These are phyloP conservation scores for Ptiloglossa arizonensis DNA, from an alignment of 1,140 invertebrate species.

Conservation along the genomic window DNA sequence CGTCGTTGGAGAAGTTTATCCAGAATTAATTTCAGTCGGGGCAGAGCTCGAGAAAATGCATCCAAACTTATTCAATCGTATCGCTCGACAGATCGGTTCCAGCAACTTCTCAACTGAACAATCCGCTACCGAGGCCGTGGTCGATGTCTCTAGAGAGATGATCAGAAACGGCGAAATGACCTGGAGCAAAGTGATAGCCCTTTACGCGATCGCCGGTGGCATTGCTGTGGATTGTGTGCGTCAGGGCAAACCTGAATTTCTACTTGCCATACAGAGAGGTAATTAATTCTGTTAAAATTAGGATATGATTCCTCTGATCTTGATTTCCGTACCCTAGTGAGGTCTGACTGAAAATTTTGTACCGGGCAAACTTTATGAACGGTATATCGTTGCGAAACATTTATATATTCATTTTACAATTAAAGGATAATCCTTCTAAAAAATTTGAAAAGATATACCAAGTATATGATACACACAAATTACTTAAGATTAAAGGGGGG, in stretches of 20 bases:
- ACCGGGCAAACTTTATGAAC: no score
- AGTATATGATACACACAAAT: no score
- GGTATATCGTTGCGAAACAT: no score
- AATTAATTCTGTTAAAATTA: constrained; percentile 8
- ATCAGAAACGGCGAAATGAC: constrained; percentile 83
- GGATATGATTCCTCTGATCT: neutral
- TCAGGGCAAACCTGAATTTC: constrained; percentile 85
- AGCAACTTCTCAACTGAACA: constrained; percentile 83
- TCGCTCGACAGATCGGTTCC: constrained; percentile 84
- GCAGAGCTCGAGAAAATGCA: constrained; percentile 86
- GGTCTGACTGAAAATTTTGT: neutral
- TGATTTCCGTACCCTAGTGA: neutral
- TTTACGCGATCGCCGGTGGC: constrained; percentile 87
- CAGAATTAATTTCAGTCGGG: constrained; percentile 82
- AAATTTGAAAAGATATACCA: no score
- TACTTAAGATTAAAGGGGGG: no score
- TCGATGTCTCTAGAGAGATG: constrained; percentile 84
- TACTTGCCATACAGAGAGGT: constrained; percentile 84
- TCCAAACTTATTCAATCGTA: constrained; percentile 84
- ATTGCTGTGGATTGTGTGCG: constrained; percentile 87
- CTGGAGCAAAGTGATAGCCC: constrained; percentile 87
- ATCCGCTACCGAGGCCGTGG: constrained; percentile 82
- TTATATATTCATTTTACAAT: no score
- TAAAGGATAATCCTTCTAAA: neutral
- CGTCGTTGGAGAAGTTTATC: constrained; percentile 84